Conservation (phyloP, 2,888 invertebrate species). For the Abscondita cerata region DNA sequence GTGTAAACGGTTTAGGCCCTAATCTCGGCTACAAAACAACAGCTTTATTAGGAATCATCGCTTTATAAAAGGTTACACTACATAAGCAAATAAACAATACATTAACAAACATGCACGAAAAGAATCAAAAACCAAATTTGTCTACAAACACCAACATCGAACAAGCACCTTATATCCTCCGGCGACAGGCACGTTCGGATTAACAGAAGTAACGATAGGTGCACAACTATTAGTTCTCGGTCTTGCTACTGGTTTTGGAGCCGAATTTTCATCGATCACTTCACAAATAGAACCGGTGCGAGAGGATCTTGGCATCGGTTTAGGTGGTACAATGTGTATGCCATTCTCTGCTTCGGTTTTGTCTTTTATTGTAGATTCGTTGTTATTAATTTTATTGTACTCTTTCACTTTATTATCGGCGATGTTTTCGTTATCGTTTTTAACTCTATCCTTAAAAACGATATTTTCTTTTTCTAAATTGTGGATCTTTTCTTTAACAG, state of each 20-base stretch:
- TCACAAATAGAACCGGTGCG: conserved; percentile 76
- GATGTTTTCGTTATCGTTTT: conserved; percentile 5
- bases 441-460: neutral
- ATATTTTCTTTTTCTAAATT: conserved; percentile 64
- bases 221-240: conserved; percentile 70
- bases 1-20: conserved; percentile 86
- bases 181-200: conserved; percentile 60
- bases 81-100: neutral
- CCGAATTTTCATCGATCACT: conserved; percentile 57
- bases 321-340: conserved; percentile 66
- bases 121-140: conserved; percentile 3
- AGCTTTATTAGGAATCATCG: too few relatives aligned
- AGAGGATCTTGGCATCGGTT: conserved; percentile 81
- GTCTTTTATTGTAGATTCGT: conserved; percentile 29
- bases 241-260: conserved; percentile 71
- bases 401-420: conserved; percentile 40
- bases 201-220: conserved; percentile 67
- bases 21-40: conserved; percentile 74
- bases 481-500: conserved; percentile 68
- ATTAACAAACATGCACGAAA: neutral
- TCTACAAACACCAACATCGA: neutral
- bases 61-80: neutral
- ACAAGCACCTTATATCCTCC: conserved; percentile 78
- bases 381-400: conserved; percentile 51
- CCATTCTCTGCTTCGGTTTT: conserved; percentile 27